Evolutionary conservation across 2,888 invertebrate species (phyloP).

Genomic region (Acanthosepion lycidas): DNA sequence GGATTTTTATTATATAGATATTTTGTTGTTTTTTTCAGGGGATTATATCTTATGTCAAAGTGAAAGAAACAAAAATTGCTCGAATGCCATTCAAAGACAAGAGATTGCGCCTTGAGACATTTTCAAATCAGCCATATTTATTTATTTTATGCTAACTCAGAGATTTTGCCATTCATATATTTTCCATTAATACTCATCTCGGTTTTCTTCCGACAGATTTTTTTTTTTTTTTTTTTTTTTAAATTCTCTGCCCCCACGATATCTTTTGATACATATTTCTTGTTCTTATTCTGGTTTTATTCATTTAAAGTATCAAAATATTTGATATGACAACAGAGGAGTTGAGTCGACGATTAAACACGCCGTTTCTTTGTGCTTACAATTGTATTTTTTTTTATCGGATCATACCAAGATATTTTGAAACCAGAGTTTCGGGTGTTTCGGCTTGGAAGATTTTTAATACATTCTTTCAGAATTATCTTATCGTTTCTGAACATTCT

Average conservation of each 20-base stretch:
- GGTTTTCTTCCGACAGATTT: not conserved
- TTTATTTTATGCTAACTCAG: not conserved
- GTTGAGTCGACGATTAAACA: not conserved
- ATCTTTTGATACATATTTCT: not conserved
- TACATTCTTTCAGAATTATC: too few relatives aligned
- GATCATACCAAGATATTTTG: not conserved
- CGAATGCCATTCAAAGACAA: not conserved
- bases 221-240: not conserved
- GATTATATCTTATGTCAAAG: too few relatives aligned
- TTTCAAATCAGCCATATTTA: not conserved
- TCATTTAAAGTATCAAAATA: not conserved
- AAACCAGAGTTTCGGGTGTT: not conserved
- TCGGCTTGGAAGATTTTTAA: too few relatives aligned
- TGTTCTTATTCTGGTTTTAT: not conserved
- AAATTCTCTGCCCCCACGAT: not conserved
- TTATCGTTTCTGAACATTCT: too few relatives aligned
- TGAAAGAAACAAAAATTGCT: not conserved
- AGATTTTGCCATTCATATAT: not conserved
- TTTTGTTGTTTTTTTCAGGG: too few relatives aligned
- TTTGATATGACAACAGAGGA: not conserved
- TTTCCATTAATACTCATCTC: not conserved
- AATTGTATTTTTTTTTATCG: not conserved
- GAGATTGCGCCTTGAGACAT: not conserved
- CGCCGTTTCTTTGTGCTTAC: not conserved
- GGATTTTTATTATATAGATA: too few relatives aligned